Conservation (phyloP, 30 jellyfish, hydroid and myxozoan genomes). For the Hydra vulgaris region DNA sequence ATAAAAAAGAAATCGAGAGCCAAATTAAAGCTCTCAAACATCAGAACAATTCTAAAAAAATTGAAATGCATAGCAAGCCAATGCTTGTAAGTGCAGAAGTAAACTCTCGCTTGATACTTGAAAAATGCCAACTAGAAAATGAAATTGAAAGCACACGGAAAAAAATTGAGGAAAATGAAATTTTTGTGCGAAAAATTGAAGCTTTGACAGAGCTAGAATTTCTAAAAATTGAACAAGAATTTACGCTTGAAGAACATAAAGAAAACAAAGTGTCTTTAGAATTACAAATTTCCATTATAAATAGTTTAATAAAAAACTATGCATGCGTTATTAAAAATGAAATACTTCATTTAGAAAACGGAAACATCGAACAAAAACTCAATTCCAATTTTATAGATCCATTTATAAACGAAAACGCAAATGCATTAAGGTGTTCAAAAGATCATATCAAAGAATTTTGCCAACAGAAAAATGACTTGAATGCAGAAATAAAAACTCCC, state of each 20-base stretch:
- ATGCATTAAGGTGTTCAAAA: neutral
- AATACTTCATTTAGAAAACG: neutral
- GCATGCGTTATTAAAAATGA: neutral
- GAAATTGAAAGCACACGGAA: neutral
- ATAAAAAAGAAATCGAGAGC: neutral
- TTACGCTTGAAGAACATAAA: neutral
- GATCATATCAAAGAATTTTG: constrained; percentile 2
- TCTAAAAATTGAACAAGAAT: neutral
- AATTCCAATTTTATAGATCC: neutral
- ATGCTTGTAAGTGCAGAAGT: neutral
- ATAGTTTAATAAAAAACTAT: neutral
- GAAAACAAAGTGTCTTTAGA: constrained; percentile 1
- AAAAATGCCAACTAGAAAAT: constrained; percentile 1
- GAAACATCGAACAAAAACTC: neutral
- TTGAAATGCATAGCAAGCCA: neutral
- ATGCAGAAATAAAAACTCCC: neutral
- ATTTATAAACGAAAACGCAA: neutral
- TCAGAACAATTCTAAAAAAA: neutral
- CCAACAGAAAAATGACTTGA: neutral
- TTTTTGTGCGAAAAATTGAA: neutral
- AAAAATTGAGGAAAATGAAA: constrained; percentile 4
- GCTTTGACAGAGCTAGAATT: neutral
- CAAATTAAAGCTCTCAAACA: neutral
- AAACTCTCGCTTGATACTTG: neutral
- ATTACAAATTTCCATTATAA: neutral